phyloP scores from a whole-genome alignment of 1,140 invertebrate genomes.

The Cyclina sinensis region DNA sequence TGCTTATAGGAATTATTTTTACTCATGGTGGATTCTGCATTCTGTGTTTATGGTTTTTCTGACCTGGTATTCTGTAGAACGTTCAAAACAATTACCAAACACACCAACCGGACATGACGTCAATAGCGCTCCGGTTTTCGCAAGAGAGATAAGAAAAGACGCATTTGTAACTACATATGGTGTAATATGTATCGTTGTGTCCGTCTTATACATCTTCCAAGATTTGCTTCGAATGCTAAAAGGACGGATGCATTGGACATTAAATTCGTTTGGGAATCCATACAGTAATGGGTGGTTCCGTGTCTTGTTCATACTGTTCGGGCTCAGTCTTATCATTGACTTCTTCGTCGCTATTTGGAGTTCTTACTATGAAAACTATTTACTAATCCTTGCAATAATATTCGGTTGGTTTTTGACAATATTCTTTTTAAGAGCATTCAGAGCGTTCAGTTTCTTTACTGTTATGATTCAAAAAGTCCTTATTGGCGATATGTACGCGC shows the following conservation, averaged over 20 bases:
- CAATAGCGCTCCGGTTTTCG: slow-evolving; percentile 11
- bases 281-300: slow-evolving; percentile 61
- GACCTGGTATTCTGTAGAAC: slow-evolving; percentile 66
- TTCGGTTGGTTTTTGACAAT: slow-evolving; percentile 72
- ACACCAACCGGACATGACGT: slow-evolving; percentile 2
- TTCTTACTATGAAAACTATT: slow-evolving; percentile 20
- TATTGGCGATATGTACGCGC: slow-evolving; percentile 70
- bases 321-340: slow-evolving; percentile 72
- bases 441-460: slow-evolving; percentile 74
- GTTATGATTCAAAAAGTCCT: slow-evolving; percentile 73
- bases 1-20: slow-evolving; percentile 58
- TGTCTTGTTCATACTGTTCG: slow-evolving; percentile 70
- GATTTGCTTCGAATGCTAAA: slow-evolving; percentile 25
- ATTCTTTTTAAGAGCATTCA: slow-evolving; percentile 71
- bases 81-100: slow-evolving; percentile 1
- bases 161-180: slow-evolving; percentile 26
- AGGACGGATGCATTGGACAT: slow-evolving; percentile 30
- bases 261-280: slow-evolving; percentile 14
- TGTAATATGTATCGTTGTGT: slow-evolving; percentile 52
- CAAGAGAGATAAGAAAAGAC: not conserved
- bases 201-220: slow-evolving; percentile 45
- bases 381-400: slow-evolving; percentile 69
- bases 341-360: slow-evolving; percentile 42
- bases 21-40: slow-evolving; percentile 67
- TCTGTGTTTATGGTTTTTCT: slow-evolving; percentile 59